Conservation (phyloP, 2,113 vertebrate species). For the Myotis davidii region DNA sequence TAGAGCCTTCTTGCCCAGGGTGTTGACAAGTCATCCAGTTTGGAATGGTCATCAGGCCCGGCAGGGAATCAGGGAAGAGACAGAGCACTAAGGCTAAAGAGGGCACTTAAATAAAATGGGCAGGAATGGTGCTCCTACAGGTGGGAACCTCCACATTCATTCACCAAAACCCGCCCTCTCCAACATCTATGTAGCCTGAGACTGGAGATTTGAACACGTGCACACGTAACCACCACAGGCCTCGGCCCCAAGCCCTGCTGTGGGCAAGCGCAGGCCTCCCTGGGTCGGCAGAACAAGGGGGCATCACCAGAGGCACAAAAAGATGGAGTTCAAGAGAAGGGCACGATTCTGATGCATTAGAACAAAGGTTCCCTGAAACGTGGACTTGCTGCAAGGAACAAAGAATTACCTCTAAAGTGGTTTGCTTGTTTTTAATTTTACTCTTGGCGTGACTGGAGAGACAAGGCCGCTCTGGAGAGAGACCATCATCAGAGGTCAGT, state of each 20-base stretch:
- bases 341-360: fast-evolving
- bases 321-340: background rate
- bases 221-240: fast-evolving
- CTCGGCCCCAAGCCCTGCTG: background rate
- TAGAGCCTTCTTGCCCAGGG: no score
- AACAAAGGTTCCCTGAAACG: background rate
- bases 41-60: background rate
- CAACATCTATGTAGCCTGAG: background rate
- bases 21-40: no score
- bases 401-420: background rate
- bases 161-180: no score
- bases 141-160: background rate
- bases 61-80: no score
- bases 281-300: fast-evolving
- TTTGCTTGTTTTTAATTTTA: background rate
- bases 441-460: fast-evolving
- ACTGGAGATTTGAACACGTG: background rate
- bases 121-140: background rate
- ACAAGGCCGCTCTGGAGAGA: background rate
- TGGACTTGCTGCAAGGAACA: background rate
- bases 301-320: background rate
- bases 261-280: background rate
- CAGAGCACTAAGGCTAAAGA: fast-evolving
- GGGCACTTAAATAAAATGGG: background rate
- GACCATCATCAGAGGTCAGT: background rate